phyloP scores from a whole-genome alignment of 2,888 invertebrate genomes.

The Synanthedon myopaeformis region DNA sequence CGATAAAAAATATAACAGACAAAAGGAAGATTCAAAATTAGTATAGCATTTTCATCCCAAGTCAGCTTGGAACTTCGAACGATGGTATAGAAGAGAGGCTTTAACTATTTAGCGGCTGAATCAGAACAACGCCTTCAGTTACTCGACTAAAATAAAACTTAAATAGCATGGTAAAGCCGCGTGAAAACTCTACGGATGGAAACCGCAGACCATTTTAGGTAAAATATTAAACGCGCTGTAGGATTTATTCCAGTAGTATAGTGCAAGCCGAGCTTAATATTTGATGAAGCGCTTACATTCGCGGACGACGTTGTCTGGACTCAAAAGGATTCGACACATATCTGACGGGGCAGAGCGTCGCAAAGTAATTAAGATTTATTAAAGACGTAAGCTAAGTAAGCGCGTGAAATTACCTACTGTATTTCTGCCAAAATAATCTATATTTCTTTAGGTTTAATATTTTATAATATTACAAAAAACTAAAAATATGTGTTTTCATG shows the following conservation, averaged over 20 bases:
- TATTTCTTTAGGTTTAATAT: no score
- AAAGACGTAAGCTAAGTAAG: no score
- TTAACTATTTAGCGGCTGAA: constrained; percentile 37
- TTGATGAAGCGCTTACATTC: constrained; percentile 42
- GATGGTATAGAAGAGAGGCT: constrained; percentile 5
- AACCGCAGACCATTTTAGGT: constrained; percentile 59
- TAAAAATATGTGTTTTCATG: no score
- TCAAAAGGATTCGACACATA: no score
- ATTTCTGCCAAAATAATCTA: no score
- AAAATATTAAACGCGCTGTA: constrained; percentile 61
- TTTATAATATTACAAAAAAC: no score
- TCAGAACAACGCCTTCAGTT: constrained; percentile 14
- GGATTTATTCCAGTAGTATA: constrained; percentile 43
- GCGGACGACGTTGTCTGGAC: constrained; percentile 45
- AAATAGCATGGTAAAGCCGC: constrained; percentile 38
- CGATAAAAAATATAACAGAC: no score
- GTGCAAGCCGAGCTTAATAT: constrained; percentile 48
- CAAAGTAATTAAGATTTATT: no score
- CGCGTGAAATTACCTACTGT: no score
- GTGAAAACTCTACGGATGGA: constrained; percentile 47
- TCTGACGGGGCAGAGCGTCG: no score
- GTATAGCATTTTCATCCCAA: background rate
- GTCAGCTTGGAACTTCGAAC: background rate
- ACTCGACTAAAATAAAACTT: constrained; percentile 46
- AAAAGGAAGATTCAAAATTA: background rate